A percentile compares a stretch with the other conserved stretches of the same genome.
Conservation (phyloP, 2,888 invertebrate species). For the Eupithecia subfuscata region DNA sequence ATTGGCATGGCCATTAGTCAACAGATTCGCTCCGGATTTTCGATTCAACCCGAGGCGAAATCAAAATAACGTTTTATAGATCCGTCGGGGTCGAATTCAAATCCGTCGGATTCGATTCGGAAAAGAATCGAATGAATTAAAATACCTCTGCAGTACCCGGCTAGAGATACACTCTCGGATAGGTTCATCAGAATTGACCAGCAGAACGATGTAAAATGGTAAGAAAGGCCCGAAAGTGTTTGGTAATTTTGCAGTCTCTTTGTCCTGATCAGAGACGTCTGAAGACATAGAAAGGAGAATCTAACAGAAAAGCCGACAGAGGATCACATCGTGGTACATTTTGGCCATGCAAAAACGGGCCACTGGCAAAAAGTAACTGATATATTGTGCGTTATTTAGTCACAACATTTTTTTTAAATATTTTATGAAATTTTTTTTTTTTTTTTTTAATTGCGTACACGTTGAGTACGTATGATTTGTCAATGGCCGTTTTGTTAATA, state of each 20-base stretch:
- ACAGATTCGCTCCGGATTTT: too few species aligned
- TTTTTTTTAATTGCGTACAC: constrained; percentile 7
- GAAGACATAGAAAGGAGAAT: constrained; percentile 46
- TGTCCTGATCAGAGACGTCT: constrained; percentile 34
- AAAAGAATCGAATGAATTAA: too few species aligned
- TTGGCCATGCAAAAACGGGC: constrained; percentile 71
- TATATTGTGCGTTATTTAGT: neutral
- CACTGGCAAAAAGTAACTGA: constrained; percentile 48
- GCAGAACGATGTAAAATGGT: neutral
- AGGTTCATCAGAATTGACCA: neutral
- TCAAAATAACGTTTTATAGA: too few species aligned
- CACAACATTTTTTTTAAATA: neutral
- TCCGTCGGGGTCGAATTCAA: too few species aligned
- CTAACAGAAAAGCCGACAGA: constrained; percentile 67
- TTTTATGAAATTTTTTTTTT: constrained; percentile 9
- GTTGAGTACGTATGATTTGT: constrained; percentile 41
- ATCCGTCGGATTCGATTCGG: too few species aligned
- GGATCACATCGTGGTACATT: constrained; percentile 57
- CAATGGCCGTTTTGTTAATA: constrained; percentile 60
- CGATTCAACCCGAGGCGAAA: too few species aligned
- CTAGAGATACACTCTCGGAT: too few species aligned
- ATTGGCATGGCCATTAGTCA: too few species aligned
- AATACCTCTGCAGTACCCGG: too few species aligned
- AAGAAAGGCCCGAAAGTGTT: constrained; percentile 18
- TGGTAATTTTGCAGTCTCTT: constrained; percentile 51